A percentile compares a stretch with the other conserved stretches of the same genome.
Conservation (phyloP, 2,113 vertebrate genomes). For the Sebastes fasciatus region DNA sequence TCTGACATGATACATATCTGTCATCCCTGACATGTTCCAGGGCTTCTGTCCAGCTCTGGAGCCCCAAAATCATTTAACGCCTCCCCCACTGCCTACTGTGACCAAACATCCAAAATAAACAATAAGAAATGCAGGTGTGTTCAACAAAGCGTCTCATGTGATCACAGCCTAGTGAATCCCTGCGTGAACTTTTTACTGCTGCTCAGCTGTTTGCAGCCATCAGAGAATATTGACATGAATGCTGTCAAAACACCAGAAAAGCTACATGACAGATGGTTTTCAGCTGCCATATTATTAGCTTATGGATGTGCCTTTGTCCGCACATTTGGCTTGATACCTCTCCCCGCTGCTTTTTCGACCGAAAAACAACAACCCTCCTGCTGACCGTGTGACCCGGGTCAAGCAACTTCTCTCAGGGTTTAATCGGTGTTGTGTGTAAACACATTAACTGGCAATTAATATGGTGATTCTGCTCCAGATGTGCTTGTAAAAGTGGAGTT, state of each 20-base stretch:
- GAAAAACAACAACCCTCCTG: conserved; percentile 23
- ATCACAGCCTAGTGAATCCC: conserved; percentile 38
- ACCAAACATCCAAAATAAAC: conserved; percentile 54
- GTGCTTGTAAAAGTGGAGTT: conserved; percentile 77
- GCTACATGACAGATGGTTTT: conserved; percentile 55
- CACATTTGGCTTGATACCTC: conserved; percentile 29
- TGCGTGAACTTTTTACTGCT: conserved; percentile 32
- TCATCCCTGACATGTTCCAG: conserved; percentile 36
- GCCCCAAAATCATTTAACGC: conserved; percentile 45
- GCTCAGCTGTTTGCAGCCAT: background rate
- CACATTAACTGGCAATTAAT: conserved; percentile 79
- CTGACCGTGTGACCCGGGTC: conserved; percentile 63
- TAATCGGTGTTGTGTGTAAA: conserved; percentile 73
- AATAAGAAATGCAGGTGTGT: conserved; percentile 58
- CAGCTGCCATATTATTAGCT: conserved; percentile 28
- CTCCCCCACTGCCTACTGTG: conserved; percentile 7
- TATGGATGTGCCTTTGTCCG: conserved; percentile 35
- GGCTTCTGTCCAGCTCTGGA: conserved; percentile 30
- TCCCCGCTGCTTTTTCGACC: conserved; percentile 5
- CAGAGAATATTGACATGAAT: conserved; percentile 29
- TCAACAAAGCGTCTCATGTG: conserved; percentile 42
- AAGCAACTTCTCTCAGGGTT: conserved; percentile 64
- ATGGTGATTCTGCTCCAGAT: conserved; percentile 80
- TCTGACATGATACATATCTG: conserved; percentile 20
- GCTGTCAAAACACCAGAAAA: conserved; percentile 22